Base-by-base conservation (phyloP, 2,113 vertebrate species). In the Eidolon helvum region DNA sequence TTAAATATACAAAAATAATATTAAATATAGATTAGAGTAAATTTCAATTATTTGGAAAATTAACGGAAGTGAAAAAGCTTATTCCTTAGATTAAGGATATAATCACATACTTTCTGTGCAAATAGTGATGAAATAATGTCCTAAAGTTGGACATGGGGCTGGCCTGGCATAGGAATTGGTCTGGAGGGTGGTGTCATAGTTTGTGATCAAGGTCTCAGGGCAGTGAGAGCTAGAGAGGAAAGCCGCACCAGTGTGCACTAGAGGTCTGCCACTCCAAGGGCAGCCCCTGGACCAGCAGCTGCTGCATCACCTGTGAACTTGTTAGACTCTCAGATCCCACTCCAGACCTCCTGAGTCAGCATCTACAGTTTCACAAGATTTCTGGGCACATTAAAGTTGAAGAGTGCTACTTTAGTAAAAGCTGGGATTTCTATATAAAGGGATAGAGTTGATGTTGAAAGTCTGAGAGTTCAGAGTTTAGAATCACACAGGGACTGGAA, bases 41-140 rank as follows among this genome's bases (percentile, higher is more conserved):
- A 82, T 68, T 53, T 94, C 57, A 57, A 33, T 33, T 53, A 61
- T 82, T 80, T 77, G 61, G 57, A 68, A 97, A 90, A 92, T 83
- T 90, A 61, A 43, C 38, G 7, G 35, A 85, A 78, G 66, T 43
- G 3, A 69, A 63, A 89, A 87, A 72, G 4, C 11, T 87, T 78
- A 77, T 90, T 43, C 33, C 48, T 38, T 33, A 89, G 59, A 48
- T 82, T 55, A 61, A 48, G 2, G 21, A 94, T 14, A 48, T 21
- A 72, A 0, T 48, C 43, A 79, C 57, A 74, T 80, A 40, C 2
- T 79, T 77, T 74, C 75, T 16, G 0, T 11, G 21, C n/a, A 18
- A 24, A 63, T 10, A 75, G 66, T 26, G 22, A 45, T 61, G 19
- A 80, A 80, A 63, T 80, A 87, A 71, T 6, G 10, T 11, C 21